phyloP scores from a whole-genome alignment of 2,888 invertebrate genomes.

The Antheraea assamensis region DNA sequence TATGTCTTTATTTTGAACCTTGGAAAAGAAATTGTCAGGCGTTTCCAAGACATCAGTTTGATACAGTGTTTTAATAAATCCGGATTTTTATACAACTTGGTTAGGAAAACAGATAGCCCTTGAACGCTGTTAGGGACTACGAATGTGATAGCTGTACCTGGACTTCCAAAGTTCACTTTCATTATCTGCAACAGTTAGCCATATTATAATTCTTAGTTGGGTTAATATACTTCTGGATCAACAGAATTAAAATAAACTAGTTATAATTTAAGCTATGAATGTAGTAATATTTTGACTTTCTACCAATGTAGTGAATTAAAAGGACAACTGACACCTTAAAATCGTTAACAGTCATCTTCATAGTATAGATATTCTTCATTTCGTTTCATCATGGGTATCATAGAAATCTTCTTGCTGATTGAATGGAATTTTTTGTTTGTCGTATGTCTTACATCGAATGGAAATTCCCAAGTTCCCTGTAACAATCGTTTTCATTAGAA shows the following conservation, averaged over 20 bases:
- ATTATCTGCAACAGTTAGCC: constrained; percentile 35
- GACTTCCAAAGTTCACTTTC: constrained; percentile 31
- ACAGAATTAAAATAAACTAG: too few relatives aligned
- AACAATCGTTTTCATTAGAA: constrained; percentile 19
- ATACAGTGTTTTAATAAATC: constrained; percentile 33
- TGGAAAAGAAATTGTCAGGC: constrained; percentile 46
- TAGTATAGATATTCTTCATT: constrained; percentile 28
- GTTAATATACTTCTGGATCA: too few relatives aligned
- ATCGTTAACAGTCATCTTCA: constrained; percentile 27
- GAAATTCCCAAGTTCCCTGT: constrained; percentile 50
- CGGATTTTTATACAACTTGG: constrained; percentile 34
- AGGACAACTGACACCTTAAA: constrained; percentile 34
- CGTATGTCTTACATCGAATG: constrained; percentile 45
- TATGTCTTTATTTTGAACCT: constrained; percentile 55
- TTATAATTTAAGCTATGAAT: too few relatives aligned
- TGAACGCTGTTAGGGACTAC: constrained; percentile 38
- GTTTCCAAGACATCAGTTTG: constrained; percentile 29
- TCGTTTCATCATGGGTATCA: constrained; percentile 53
- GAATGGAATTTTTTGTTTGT: constrained; percentile 37
- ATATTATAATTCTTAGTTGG: background rate
- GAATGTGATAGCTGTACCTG: constrained; percentile 39
- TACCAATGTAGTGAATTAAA: background rate
- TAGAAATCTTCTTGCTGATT: constrained; percentile 30
- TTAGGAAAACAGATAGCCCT: constrained; percentile 38
- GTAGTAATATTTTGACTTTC: background rate